Base-by-base conservation (phyloP, 2,113 vertebrate genomes). In the Sturnus vulgaris region DNA sequence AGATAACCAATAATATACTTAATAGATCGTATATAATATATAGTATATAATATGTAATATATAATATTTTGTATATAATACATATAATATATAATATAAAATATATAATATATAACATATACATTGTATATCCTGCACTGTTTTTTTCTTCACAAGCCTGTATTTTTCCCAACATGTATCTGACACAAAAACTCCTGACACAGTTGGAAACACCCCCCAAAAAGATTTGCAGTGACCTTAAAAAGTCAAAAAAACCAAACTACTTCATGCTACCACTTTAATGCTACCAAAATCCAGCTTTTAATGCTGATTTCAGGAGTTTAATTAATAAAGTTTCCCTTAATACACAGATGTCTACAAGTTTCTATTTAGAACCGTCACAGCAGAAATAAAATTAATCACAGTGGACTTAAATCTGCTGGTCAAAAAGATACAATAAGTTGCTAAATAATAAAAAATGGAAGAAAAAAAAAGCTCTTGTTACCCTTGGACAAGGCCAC, bases 401-500 rank as follows among this genome's bases (percentile, higher is more conserved):
- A 11, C 4, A 4, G 1, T 3, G 19, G 44, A 33, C 50, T 53
- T 50, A 70, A 82, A 71, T 9, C 9, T 33, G 12, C 18, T 33
- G 1, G 25, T 11, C 21, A 35, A 50, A 68, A 66, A 52, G 23
- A 50, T 15, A 22, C 7, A 44, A 13, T 24, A 50, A 37, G 3
- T 9, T 6, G 28, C 31, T 78, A 68, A 33, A 31, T 20, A 49
- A 35, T 0, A 47, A 24, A 37, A 53, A n/a, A 73, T 10, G 15
- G 24, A 73, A 85, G 12, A 24, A n/a, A 37, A 37, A 37, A 37
- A 16, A 86, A 49, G n/a, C 27, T 77, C 12, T 39, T 55, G 95
- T 97, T 95, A 99, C 98, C 98, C 96, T 22, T 96, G 97, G 61
- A 97, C 96, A 10, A 99, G 91, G 15, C 96, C 94, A n/a, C 97